Conservation (phyloP, 1,140 invertebrate genomes). For the Atta colombica region DNA sequence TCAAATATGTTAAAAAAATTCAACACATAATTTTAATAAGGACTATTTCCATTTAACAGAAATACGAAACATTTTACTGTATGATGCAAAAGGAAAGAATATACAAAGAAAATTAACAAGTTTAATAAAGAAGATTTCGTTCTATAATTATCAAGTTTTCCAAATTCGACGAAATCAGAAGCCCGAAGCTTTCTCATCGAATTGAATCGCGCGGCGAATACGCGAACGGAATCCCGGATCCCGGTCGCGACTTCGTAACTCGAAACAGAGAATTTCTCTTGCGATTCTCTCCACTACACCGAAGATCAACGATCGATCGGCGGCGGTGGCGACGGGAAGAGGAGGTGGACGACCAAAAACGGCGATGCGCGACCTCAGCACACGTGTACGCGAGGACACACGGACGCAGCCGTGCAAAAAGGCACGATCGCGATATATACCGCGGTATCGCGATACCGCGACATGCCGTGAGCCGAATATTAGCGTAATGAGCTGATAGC, state of each 20-base stretch:
- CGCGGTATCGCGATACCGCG: constrained; percentile 72
- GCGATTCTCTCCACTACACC: background rate
- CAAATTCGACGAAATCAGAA: background rate
- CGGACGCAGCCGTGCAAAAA: constrained; percentile 70
- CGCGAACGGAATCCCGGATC: background rate
- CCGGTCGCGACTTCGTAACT: background rate
- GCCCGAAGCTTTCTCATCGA: background rate
- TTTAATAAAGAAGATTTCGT: background rate
- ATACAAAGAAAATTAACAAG: background rate
- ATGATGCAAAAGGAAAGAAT: background rate
- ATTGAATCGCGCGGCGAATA: background rate
- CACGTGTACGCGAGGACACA: background rate
- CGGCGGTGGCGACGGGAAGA: background rate
- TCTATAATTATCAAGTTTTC: background rate
- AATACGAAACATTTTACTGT: background rate
- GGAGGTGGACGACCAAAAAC: constrained; percentile 59
- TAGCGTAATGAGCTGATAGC: constrained; percentile 84
- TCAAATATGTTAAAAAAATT: no score
- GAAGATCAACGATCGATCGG: constrained; percentile 51
- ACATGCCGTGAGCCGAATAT: constrained; percentile 82
- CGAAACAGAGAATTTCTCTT: constrained; percentile 7
- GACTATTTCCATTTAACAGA: no score
- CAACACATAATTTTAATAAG: no score
- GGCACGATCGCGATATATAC: constrained; percentile 80
- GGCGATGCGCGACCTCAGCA: constrained; percentile 29